Conservation (phyloP, 2,113 vertebrate species). For the Gymnobelideus leadbeateri region DNA sequence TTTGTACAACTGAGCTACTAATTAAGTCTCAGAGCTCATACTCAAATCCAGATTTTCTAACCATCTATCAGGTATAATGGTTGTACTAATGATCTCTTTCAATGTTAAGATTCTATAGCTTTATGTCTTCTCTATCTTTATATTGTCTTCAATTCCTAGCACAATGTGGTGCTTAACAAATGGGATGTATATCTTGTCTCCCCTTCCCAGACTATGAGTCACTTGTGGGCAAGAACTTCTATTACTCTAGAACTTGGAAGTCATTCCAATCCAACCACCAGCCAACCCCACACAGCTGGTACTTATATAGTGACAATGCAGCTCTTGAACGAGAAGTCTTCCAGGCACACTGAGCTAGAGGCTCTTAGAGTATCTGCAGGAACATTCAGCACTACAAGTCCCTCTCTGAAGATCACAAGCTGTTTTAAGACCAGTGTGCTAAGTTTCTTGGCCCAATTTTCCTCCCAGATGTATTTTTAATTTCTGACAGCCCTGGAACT, state of each 20-base stretch:
- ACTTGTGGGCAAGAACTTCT: background rate
- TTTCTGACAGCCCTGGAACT: background rate
- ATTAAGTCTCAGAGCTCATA: background rate
- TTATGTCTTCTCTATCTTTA: background rate
- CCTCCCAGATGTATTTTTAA: slow-evolving; percentile 32
- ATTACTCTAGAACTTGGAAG: background rate
- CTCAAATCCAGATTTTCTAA: background rate
- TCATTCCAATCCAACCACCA: background rate
- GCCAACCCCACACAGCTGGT: background rate
- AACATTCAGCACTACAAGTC: background rate
- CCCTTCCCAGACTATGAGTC: background rate
- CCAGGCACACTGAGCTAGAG: background rate
- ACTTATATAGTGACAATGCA: background rate
- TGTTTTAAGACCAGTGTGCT: background rate
- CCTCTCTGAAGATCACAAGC: background rate
- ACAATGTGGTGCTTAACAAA: background rate
- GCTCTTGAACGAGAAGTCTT: background rate
- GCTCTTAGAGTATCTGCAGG: background rate
- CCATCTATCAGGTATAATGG: background rate
- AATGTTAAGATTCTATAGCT: background rate
- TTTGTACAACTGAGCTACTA: background rate
- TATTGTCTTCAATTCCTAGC: background rate
- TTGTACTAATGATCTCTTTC: background rate
- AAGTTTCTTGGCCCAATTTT: slow-evolving; percentile 47
- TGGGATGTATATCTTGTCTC: background rate